Evolutionary conservation across 2,797 vertebrate genomes (phyloP).

Genomic region (Spheniscus humboldti): DNA sequence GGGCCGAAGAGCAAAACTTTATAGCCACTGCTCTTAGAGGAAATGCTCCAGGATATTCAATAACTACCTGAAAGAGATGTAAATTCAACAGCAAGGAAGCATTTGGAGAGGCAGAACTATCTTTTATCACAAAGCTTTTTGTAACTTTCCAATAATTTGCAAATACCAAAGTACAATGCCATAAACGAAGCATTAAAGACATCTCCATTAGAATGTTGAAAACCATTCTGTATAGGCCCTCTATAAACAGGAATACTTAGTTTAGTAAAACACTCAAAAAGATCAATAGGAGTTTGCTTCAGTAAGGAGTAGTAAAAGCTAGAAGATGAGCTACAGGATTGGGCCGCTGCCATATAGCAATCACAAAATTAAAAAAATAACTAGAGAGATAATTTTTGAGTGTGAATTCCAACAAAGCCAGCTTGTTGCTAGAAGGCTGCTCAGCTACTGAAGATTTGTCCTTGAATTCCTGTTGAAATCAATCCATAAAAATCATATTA

Average conservation of each 20-base stretch:
- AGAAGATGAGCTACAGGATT: not conserved
- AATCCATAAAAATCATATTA: constrained; percentile 61
- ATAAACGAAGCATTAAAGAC: not conserved
- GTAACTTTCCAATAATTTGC: not conserved
- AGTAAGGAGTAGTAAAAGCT: not conserved
- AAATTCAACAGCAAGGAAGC: not conserved
- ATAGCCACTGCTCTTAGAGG: not conserved
- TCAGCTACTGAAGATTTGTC: constrained; percentile 2
- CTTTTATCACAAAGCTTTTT: not conserved
- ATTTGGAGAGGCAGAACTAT: not conserved
- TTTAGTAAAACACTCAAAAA: not conserved
- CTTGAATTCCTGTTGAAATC: constrained; percentile 45
- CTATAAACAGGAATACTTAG: not conserved
- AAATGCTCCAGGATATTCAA: not conserved
- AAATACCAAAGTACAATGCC: not conserved
- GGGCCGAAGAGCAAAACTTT: not conserved
- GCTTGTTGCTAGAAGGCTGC: not conserved
- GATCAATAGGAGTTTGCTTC: not conserved
- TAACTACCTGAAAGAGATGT: not conserved
- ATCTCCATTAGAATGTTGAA: not conserved
- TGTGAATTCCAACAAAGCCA: not conserved
- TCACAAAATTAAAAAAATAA: not conserved
- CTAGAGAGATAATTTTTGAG: not conserved
- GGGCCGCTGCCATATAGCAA: not conserved
- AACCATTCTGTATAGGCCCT: not conserved